Conservation (phyloP, 2,113 vertebrate species). For the Ramphastos sulfuratus region DNA sequence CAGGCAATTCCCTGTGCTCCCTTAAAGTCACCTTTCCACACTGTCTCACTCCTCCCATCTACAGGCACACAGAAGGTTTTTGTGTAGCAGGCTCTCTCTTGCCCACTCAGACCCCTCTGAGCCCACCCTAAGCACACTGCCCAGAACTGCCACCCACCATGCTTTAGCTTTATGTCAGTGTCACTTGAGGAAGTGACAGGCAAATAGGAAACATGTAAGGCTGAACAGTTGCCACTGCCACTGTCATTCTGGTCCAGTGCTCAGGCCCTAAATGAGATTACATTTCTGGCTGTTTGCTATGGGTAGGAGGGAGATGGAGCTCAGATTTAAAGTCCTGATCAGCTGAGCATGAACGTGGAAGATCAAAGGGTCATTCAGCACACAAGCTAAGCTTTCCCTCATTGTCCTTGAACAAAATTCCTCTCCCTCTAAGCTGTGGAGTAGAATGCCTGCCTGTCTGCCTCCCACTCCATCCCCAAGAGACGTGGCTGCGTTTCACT, state of each 20-base stretch:
- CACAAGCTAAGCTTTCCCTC: constrained; percentile 15
- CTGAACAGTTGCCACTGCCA: not conserved
- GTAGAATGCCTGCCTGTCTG: constrained; percentile 35
- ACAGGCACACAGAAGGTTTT: not conserved
- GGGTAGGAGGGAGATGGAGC: constrained; percentile 29
- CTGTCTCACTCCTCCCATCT: not conserved
- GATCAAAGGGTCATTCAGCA: constrained; percentile 44
- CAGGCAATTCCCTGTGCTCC: not conserved
- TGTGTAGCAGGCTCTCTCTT: not conserved
- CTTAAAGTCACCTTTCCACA: not conserved
- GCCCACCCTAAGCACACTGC: not conserved
- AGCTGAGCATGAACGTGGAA: constrained; percentile 38
- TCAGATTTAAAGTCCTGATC: constrained; percentile 47
- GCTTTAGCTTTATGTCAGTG: not conserved
- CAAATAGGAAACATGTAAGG: not conserved
- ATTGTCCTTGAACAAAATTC: constrained; percentile 49
- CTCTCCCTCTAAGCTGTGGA: not conserved
- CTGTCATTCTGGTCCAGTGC: not conserved
- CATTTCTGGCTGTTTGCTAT: not conserved
- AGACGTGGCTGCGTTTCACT: not conserved
- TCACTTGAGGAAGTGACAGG: not conserved
- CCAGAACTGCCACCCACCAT: not conserved
- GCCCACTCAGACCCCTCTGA: not conserved
- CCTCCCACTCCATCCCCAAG: constrained; percentile 19
- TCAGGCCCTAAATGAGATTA: not conserved